A percentile compares a stretch with the other conserved stretches of the same genome.
Conservation (phyloP, 2,113 vertebrate genomes). For the Nycticorax nycticorax region DNA sequence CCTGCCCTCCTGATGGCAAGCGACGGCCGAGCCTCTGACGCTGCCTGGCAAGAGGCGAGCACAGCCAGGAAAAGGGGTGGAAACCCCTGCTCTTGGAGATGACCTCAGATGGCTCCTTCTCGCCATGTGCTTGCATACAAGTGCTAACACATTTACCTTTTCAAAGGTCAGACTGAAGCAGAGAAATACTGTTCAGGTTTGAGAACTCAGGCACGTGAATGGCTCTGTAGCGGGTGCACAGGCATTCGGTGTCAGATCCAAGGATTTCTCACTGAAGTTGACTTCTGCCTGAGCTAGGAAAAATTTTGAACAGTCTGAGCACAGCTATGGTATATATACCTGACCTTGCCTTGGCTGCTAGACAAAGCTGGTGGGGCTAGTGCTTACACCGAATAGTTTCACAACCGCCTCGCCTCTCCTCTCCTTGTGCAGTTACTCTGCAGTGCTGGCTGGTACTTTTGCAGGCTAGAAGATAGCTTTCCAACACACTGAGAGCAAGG, state of each 20-base stretch:
- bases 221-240: not conserved
- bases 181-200: not conserved
- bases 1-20: not conserved
- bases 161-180: not conserved
- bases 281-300: not conserved
- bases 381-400: not conserved
- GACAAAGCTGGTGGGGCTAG: not conserved
- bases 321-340: not conserved
- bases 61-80: not conserved
- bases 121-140: not conserved
- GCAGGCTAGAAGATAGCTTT: not conserved
- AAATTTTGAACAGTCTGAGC: not conserved
- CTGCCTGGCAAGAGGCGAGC: not conserved
- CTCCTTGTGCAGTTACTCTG: not conserved
- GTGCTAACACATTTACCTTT: not conserved
- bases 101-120: not conserved
- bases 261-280: not conserved
- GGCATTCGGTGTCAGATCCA: not conserved
- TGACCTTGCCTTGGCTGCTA: not conserved
- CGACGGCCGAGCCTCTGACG: rapidly evolving
- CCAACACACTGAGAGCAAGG: slow-evolving; percentile 1
- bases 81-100: not conserved
- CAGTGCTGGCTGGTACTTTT: not conserved
- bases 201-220: not conserved
- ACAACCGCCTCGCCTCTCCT: not conserved